phyloP scores from a whole-genome alignment of 1,140 invertebrate species.

The Conus ventricosus region DNA sequence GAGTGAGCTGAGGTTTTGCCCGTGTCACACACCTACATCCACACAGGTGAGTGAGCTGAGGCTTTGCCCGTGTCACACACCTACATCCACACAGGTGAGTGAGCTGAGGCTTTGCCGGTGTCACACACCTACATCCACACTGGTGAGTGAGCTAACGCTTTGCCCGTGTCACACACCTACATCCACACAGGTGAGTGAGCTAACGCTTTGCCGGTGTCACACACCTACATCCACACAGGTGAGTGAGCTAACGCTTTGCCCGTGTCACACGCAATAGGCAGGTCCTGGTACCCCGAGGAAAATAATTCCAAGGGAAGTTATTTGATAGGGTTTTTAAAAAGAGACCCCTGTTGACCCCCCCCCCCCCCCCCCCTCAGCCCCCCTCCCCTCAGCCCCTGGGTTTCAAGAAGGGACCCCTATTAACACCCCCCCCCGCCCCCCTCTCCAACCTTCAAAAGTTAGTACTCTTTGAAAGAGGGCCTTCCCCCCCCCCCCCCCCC shows the following conservation, averaged over 20 bases:
- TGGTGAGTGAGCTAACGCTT: slow-evolving; percentile 80
- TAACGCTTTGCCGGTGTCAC: slow-evolving; percentile 70
- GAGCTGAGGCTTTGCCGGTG: background rate
- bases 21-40: slow-evolving; percentile 96
- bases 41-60: slow-evolving; percentile 87
- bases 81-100: slow-evolving; percentile 96
- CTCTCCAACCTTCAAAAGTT: no score
- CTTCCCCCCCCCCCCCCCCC: no score
- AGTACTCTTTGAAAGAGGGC: no score
- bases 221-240: slow-evolving; percentile 99
- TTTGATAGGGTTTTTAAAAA: no score
- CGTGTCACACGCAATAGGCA: no score
- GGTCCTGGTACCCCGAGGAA: no score
- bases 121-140: slow-evolving; percentile 98
- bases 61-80: slow-evolving; percentile 82
- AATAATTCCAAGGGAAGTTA: no score
- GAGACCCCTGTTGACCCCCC: no score
- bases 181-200: slow-evolving; percentile 93
- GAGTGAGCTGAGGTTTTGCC: slow-evolving; percentile 55
- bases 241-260: slow-evolving; percentile 55
- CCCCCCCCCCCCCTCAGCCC: no score
- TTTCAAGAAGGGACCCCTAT: no score
- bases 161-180: slow-evolving; percentile 85
- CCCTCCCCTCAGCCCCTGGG: no score
- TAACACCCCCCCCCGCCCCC: no score